Evolutionary conservation across 2,888 invertebrate species (phyloP), one percentile per base, ranked within the genome.

Genomic region (Entomobrya multifasciata): DNA sequence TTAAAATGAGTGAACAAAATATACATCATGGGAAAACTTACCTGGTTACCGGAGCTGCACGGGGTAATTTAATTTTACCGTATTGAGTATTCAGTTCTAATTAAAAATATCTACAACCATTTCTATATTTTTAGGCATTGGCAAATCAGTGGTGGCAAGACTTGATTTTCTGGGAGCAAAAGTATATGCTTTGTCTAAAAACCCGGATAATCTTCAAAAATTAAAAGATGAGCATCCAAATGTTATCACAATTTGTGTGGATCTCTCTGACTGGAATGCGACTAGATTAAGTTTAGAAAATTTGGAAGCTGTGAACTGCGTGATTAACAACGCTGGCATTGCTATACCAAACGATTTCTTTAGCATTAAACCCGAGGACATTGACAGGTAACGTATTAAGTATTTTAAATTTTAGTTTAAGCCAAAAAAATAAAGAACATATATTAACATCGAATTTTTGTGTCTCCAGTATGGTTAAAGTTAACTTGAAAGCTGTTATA

Each of bases 291-390:
- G 93, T 0, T 92, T 96, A 0, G 72, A 67, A 84, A 93, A 94
- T 89, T 93, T 96, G 25, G 95, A 95, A 0, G 93, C 93, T 86
- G 94, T 98, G 89, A 96, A 98, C 92, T 94, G 97, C 8, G 92
- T 98, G 41, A 97, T 98, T 0, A 98, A 98, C 92, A 98, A 98
- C 94, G 98, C 98, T 1, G 98, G 95, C 0, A 92, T 96, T 22
- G 95, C 95, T n/a, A n/a, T n/a, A n/a, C n/a, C n/a, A n/a, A n/a
- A n/a, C n/a, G n/a, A n/a, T n/a, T n/a, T n/a, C n/a, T n/a, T n/a
- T n/a, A n/a, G n/a, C n/a, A n/a, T n/a, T n/a, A n/a, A n/a, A n/a
- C n/a, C n/a, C n/a, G n/a, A n/a, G n/a, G n/a, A n/a, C n/a, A n/a
- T n/a, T n/a, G n/a, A n/a, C n/a, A n/a, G n/a, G n/a, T n/a, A n/a